These are phyloP conservation scores for Drosophila affinis DNA, from an alignment of 2,888 invertebrate genomes.

Conservation along the genomic window DNA sequence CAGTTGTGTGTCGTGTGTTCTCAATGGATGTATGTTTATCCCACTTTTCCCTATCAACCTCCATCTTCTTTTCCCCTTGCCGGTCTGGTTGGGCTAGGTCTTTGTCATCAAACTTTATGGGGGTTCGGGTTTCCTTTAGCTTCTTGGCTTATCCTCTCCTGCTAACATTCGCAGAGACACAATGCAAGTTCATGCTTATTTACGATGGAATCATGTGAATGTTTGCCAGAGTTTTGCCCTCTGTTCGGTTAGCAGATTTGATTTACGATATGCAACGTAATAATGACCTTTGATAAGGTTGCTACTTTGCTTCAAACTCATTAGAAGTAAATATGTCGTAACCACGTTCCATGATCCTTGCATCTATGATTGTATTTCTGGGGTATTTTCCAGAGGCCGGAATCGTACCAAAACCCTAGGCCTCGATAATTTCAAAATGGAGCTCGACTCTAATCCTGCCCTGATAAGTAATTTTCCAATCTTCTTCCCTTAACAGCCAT, in stretches of 20 bases:
- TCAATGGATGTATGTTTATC: slow-evolving; percentile 56
- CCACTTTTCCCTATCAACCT: slow-evolving; percentile 38
- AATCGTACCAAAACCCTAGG: neutral
- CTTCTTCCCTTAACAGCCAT: slow-evolving; percentile 53
- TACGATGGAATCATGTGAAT: slow-evolving; percentile 34
- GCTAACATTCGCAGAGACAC: slow-evolving; percentile 34
- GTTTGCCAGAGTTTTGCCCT: neutral
- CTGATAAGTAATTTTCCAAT: neutral
- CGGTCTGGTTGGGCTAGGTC: slow-evolving; percentile 67
- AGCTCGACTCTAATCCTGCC: neutral
- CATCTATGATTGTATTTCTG: neutral
- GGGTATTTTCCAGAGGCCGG: neutral
- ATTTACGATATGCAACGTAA: slow-evolving; percentile 50
- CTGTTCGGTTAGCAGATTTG: slow-evolving; percentile 45
- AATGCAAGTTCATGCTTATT: slow-evolving; percentile 65
- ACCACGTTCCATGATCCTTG: neutral
- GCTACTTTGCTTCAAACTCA: slow-evolving; percentile 15
- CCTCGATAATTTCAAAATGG: neutral
- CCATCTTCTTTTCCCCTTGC: slow-evolving; percentile 46
- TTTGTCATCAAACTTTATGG: slow-evolving; percentile 76
- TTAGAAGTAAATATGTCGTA: neutral
- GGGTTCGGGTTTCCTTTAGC: slow-evolving; percentile 42
- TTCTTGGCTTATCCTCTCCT: slow-evolving; percentile 54
- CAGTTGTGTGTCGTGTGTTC: slow-evolving; percentile 45
- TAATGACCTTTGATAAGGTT: slow-evolving; percentile 30